A percentile compares a stretch with the other conserved stretches of the same genome.
Conservation (phyloP, 2,888 invertebrate species). For the Dromius quadrimaculatus region DNA sequence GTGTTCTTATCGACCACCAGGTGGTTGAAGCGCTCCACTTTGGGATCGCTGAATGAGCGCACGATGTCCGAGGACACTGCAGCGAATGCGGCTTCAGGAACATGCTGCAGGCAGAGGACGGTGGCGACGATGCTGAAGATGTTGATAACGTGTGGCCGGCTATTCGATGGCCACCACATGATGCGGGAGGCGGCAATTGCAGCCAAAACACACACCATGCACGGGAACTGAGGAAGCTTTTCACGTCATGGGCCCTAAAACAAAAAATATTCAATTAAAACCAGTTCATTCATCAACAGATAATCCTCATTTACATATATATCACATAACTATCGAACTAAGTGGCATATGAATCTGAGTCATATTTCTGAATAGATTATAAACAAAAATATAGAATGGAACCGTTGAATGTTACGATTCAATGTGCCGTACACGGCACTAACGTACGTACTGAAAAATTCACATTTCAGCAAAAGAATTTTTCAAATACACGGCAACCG, state of each 20-base stretch:
- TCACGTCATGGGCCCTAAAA: conserved; percentile 66
- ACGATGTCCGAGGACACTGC: conserved; percentile 75
- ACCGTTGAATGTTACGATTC: too few relatives aligned
- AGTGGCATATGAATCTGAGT: too few relatives aligned
- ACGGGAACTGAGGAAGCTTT: neutral
- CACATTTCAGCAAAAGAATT: too few relatives aligned
- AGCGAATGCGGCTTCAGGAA: conserved; percentile 55
- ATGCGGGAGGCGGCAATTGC: conserved; percentile 40
- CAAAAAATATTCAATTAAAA: too few relatives aligned
- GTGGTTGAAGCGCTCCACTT: conserved; percentile 82
- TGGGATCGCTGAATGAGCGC: conserved; percentile 75
- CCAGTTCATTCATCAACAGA: too few relatives aligned
- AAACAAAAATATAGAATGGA: too few relatives aligned
- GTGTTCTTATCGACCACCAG: conserved; percentile 92
- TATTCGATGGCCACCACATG: conserved; percentile 61
- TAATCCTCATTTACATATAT: too few relatives aligned
- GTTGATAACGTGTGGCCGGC: conserved; percentile 54
- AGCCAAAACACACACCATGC: conserved; percentile 47
- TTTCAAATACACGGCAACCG: too few relatives aligned
- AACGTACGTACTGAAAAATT: too few relatives aligned
- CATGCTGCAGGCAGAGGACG: conserved; percentile 26
- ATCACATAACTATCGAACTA: too few relatives aligned
- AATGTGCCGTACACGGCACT: too few relatives aligned
- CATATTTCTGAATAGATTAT: too few relatives aligned
- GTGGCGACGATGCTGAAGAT: conserved; percentile 59